A percentile compares a stretch with the other conserved stretches of the same genome.
Evolutionary conservation across 2,888 invertebrate species (phyloP).

Genomic region (Ecdyonurus torrentis): DNA sequence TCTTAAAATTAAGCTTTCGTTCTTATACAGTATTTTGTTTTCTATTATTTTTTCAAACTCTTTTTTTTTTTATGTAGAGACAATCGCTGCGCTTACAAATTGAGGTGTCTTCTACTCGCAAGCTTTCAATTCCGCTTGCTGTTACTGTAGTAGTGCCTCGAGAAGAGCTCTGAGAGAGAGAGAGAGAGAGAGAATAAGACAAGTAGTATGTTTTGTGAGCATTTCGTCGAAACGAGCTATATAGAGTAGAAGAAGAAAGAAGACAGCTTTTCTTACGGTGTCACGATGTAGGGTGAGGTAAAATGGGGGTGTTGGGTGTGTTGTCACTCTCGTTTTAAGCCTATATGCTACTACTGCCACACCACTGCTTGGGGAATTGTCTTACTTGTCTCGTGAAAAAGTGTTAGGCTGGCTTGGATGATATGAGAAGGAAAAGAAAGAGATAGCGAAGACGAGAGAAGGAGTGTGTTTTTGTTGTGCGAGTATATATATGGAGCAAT

Average conservation of each 20-base stretch:
- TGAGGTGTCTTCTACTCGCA: slow-evolving; percentile 10
- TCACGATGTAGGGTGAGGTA: slow-evolving; percentile 21
- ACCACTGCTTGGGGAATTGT: neutral
- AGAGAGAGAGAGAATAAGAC: neutral
- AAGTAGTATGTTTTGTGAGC: neutral
- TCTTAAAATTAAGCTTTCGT: no score
- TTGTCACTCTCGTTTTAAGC: slow-evolving; percentile 14
- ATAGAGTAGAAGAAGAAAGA: slow-evolving; percentile 6
- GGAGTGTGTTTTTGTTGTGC: no score
- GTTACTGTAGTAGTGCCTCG: slow-evolving; percentile 3
- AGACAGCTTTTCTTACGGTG: slow-evolving; percentile 14
- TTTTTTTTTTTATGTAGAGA: neutral
- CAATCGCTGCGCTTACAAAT: neutral
- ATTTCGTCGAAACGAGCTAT: neutral
- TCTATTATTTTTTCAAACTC: no score
- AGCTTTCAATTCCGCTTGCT: neutral
- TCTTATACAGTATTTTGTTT: no score
- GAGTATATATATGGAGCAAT: no score
- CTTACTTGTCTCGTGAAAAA: neutral
- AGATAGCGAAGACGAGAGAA: neutral
- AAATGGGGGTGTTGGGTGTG: slow-evolving; percentile 22
- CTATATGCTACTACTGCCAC: neutral
- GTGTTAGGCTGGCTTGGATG: neutral
- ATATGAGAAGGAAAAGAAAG: neutral
- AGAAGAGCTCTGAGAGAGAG: slow-evolving; percentile 3